A percentile compares a stretch with the other conserved stretches of the same genome.
Conservation (phyloP, 2,797 vertebrate species). For the Ctenopoma multispine region DNA sequence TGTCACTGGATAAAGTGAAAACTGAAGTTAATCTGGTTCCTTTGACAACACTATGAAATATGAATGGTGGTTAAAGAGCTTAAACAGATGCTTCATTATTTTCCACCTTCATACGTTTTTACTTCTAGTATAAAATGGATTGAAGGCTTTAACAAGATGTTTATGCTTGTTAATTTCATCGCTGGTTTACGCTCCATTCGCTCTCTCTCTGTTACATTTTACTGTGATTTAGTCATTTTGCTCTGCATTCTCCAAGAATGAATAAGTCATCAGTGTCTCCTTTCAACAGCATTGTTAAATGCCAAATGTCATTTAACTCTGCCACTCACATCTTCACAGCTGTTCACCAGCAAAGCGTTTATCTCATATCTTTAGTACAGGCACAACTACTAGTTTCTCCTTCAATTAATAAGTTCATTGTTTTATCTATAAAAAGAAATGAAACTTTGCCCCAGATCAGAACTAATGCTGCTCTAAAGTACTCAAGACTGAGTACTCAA, state of each 20-base stretch:
- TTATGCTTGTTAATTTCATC: conserved; percentile 40
- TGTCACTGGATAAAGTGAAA: neutral
- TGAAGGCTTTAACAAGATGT: conserved; percentile 11
- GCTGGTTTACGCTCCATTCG: conserved; percentile 21
- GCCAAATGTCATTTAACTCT: neutral
- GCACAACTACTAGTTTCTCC: neutral
- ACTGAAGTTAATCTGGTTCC: neutral
- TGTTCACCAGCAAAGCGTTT: neutral
- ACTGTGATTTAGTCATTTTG: conserved; percentile 3
- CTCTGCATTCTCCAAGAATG: neutral
- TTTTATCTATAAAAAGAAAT: too few relatives aligned
- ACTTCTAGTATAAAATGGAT: conserved; percentile 30
- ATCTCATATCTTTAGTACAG: neutral
- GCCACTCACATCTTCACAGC: neutral
- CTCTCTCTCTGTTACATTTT: conserved; percentile 24
- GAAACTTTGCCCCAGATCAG: neutral
- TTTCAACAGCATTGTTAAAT: neutral
- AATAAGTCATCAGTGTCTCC: neutral
- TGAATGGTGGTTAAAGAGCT: neutral
- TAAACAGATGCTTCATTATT: neutral
- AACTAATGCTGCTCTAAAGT: neutral
- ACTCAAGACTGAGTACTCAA: too few relatives aligned
- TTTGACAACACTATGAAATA: neutral
- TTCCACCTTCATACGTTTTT: conserved; percentile 17
- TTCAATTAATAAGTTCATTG: too few relatives aligned